Conservation (phyloP, 1,140 invertebrate genomes). For the Trypoxylus dichotomus region DNA sequence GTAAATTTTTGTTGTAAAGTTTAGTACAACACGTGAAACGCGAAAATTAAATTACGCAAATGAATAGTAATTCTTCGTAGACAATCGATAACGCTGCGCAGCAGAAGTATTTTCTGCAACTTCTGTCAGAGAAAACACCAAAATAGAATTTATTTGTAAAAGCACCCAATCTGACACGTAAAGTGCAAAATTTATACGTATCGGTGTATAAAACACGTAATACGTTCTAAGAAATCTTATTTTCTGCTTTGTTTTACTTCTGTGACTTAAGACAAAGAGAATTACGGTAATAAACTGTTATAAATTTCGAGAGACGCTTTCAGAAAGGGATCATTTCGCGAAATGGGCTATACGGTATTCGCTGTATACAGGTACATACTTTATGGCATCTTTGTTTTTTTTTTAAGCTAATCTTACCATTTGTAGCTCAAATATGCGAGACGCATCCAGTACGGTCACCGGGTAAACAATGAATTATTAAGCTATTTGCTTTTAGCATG, state of each 20-base stretch:
- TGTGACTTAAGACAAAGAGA: neutral
- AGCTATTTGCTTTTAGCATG: neutral
- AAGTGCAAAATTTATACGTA: no score
- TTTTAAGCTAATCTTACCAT: neutral
- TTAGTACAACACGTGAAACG: no score
- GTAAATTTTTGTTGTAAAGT: no score
- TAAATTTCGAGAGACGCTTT: neutral
- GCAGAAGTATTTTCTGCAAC: no score
- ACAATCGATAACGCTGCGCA: no score
- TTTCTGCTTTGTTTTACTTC: neutral
- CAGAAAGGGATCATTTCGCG: neutral
- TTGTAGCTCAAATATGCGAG: neutral
- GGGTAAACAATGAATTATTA: conserved; percentile 15
- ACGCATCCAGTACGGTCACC: neutral
- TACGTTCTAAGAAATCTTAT: no score
- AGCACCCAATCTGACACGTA: no score
- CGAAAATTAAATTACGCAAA: no score
- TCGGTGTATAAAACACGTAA: no score
- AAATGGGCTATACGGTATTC: neutral
- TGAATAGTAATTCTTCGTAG: no score
- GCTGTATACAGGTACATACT: neutral
- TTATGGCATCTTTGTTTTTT: neutral
- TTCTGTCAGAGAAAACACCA: no score
- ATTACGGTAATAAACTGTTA: neutral
- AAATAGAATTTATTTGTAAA: no score